Evolutionary conservation across 2,113 vertebrate species (phyloP).

Genomic region (Chaenogobius annularis): DNA sequence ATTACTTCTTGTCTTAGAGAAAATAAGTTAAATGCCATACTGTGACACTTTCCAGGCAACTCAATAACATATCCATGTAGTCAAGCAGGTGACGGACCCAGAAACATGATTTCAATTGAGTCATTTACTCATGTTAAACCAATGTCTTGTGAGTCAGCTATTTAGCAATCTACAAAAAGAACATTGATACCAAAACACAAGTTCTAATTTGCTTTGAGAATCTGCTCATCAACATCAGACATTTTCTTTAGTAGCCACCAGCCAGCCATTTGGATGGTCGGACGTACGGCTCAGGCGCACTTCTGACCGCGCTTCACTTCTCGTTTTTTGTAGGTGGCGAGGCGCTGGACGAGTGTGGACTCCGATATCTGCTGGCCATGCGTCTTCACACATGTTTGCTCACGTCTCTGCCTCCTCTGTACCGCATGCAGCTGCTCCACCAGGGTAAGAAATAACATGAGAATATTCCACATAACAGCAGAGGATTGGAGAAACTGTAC

Average conservation of each 20-base stretch:
- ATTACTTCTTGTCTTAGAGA: too few species aligned
- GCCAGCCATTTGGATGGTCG: not conserved
- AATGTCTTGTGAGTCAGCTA: too few species aligned
- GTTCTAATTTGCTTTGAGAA: too few species aligned
- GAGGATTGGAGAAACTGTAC: not conserved
- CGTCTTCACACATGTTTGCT: constrained; percentile 94
- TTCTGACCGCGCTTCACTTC: constrained; percentile 8
- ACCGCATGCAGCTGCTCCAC: constrained; percentile 93
- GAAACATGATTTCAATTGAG: too few species aligned
- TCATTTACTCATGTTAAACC: too few species aligned
- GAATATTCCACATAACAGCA: not conserved
- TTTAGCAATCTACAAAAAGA: too few species aligned
- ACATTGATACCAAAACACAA: too few species aligned
- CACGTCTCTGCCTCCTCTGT: constrained; percentile 93
- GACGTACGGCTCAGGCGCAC: not conserved
- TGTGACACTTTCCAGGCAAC: too few species aligned
- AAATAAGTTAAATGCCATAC: too few species aligned
- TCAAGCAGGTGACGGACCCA: too few species aligned
- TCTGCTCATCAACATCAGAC: not conserved
- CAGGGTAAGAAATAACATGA: constrained; percentile 83
- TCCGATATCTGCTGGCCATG: constrained; percentile 95
- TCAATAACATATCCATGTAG: too few species aligned
- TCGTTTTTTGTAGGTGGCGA: constrained; percentile 83
- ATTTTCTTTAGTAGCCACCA: not conserved
- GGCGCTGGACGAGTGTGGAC: constrained; percentile 92